A percentile compares a stretch with the other conserved stretches of the same genome.
These are phyloP conservation scores for Phaonia tiefii DNA, from an alignment of 2,888 invertebrate species.

Conservation along the genomic window DNA sequence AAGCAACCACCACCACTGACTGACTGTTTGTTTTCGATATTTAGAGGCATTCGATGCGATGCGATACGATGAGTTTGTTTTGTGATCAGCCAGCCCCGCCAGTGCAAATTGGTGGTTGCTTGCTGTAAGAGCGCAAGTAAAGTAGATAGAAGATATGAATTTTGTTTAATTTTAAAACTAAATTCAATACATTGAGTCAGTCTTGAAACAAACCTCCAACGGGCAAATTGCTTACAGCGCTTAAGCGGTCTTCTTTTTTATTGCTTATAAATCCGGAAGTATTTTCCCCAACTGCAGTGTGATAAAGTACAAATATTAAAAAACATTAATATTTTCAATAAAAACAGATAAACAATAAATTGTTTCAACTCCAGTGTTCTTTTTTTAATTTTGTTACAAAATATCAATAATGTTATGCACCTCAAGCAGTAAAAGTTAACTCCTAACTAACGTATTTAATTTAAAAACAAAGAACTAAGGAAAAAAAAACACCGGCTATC, in stretches of 20 bases:
- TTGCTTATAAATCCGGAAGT: background rate
- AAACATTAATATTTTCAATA: background rate
- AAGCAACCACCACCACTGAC: conserved; percentile 33
- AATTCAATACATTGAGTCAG: conserved; percentile 73
- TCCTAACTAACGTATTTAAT: too few relatives aligned
- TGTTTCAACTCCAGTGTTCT: background rate
- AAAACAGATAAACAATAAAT: background rate
- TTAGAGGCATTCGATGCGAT: background rate
- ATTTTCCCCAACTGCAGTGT: too few relatives aligned
- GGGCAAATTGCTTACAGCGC: conserved; percentile 52
- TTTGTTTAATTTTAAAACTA: conserved; percentile 46
- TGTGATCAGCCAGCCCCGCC: conserved; percentile 14
- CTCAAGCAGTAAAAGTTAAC: too few relatives aligned
- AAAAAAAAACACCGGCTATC: background rate
- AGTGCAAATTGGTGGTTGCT: conserved; percentile 43
- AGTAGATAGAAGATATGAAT: conserved; percentile 40
- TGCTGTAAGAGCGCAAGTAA: conserved; percentile 14
- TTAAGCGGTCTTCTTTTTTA: background rate
- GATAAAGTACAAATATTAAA: conserved; percentile 33
- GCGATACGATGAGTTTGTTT: conserved; percentile 8
- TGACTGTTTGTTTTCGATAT: too few relatives aligned
- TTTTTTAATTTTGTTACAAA: too few relatives aligned
- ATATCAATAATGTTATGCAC: too few relatives aligned
- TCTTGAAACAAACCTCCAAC: conserved; percentile 73
- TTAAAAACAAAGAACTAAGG: conserved; percentile 20